phyloP scores from a whole-genome alignment of 2,113 vertebrate genomes.

The Lagenorhynchus albirostris region DNA sequence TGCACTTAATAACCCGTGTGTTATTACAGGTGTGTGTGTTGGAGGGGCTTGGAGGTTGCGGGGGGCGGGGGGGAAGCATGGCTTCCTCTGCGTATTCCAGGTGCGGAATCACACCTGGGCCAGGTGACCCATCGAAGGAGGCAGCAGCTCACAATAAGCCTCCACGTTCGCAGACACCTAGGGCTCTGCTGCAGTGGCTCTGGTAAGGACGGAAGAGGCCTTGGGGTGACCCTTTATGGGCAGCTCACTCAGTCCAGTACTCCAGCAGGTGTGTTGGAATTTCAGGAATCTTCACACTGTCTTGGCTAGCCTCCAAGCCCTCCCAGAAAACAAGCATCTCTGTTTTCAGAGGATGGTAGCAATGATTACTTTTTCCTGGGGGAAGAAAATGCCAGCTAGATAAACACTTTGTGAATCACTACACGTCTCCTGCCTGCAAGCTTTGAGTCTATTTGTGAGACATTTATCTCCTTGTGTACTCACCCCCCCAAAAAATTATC shows the following conservation, averaged over 20 bases:
- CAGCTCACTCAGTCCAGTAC: not conserved
- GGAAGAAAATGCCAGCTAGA: constrained; percentile 61
- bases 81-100: not conserved
- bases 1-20: not conserved
- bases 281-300: not conserved
- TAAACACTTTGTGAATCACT: constrained; percentile 79
- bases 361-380: not conserved
- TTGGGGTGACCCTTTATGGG: not conserved
- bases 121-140: not conserved
- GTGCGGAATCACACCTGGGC: too few relatives aligned
- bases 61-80: too few relatives aligned
- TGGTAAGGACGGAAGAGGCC: not conserved
- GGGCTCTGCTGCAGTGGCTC: not conserved
- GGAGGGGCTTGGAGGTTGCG: fast-evolving
- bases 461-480: constrained; percentile 79
- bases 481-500: constrained; percentile 68
- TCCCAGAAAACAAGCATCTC: not conserved
- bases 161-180: fast-evolving
- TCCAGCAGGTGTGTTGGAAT: not conserved
- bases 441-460: constrained; percentile 79
- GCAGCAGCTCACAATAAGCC: too few relatives aligned
- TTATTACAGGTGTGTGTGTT: not conserved
- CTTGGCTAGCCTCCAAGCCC: not conserved
- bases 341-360: not conserved
- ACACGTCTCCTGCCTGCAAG: constrained; percentile 64